phyloP scores from a whole-genome alignment of 2,113 vertebrate species.

The Lepus timidus region DNA sequence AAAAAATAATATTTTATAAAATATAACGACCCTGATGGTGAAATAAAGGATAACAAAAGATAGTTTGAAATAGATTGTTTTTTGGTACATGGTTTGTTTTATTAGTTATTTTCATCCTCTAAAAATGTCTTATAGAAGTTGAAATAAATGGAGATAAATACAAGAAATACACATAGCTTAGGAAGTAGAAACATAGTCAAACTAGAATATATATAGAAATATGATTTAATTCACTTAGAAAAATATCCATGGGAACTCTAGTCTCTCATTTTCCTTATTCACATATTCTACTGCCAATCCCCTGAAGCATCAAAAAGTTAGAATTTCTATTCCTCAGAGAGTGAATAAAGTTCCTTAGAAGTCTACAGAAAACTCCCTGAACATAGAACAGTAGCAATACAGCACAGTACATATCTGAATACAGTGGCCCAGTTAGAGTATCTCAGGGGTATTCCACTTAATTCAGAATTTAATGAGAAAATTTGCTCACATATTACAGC shows the following conservation, averaged over 20 bases:
- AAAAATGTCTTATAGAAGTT: neutral
- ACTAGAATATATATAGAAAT: neutral
- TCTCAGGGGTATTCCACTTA: neutral
- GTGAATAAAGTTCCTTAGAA: neutral
- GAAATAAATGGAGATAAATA: neutral
- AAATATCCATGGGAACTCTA: neutral
- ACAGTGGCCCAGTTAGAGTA: neutral
- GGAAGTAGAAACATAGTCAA: neutral
- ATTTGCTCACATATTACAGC: neutral
- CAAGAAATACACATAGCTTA: neutral
- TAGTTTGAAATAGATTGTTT: neutral
- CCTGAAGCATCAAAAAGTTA: neutral
- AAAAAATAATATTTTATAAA: no score
- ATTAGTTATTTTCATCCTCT: neutral
- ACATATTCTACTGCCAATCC: neutral
- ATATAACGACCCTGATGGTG: neutral
- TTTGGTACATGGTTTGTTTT: neutral
- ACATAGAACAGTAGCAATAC: neutral
- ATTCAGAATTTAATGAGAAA: slow-evolving; percentile 47
- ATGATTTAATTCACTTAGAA: neutral
- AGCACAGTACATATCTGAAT: neutral
- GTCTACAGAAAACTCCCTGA: neutral
- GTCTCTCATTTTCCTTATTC: neutral
- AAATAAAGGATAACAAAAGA: neutral
- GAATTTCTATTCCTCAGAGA: neutral